Base-by-base conservation (phyloP, 2,797 vertebrate species). In the Chloroceryle inda region DNA sequence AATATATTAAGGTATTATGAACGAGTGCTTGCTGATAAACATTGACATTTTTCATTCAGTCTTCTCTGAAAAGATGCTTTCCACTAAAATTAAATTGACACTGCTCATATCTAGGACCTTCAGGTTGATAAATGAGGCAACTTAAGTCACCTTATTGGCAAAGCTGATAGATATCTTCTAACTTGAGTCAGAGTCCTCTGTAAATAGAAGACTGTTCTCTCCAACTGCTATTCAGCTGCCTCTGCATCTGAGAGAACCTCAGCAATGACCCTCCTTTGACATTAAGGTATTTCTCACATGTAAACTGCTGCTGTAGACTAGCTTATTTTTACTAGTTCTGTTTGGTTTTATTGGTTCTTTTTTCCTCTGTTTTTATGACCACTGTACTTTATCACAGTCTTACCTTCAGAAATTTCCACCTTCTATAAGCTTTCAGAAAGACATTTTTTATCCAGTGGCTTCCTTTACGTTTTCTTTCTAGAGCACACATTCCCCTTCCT, bases 321-420 rank as follows among this genome's bases (percentile, higher is more conserved):
- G 37, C 4, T 68, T 24, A 33, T 38, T 47, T 47, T 49, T 2
- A 23, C 5, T 44, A 26, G 6, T 58, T 85, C 31, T 73, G 6
- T 7, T 49, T 26, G 23, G 24, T 6, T 0, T 63, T 26, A 16
- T 7, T 35, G 3, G 7, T 31, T 42, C 4, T 44, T 33, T 49
- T 47, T 49, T 37, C 24, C 1, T 37, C 27, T 59, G 11, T 22
- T 68, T 85, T 40, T 52, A 50, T 44, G 16, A 22, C 47, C 10
- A 42, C 16, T 74, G 27, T 55, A 55, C 11, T 78, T 66, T 55
- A 59, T 29, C 23, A 37, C 17, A 73, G 26, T 44, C 26, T 35
- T 50, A 24, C 6, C 10, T 35, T 69, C 42, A 45, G n/a, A 86
- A 74, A 40, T 44, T 3, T 29, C 9, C 3, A n/a, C 11, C 4